These are phyloP conservation scores for Sinodicranocentrus sp. DNA, from an alignment of 2,888 invertebrate species.

Conservation along the genomic window DNA sequence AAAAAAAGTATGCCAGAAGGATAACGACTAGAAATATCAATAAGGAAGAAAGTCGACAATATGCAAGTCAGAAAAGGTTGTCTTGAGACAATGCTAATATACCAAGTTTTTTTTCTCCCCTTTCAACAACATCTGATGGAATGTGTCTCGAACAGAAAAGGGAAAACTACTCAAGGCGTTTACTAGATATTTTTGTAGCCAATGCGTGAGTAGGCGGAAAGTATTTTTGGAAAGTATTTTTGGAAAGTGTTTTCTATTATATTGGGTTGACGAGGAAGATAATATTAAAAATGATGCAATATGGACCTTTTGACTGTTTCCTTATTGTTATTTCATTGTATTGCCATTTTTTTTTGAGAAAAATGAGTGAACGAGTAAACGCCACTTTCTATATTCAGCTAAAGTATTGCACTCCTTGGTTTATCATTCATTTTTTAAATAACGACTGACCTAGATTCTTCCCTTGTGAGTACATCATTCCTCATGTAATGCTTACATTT, in stretches of 20 bases:
- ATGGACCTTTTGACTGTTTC: neutral
- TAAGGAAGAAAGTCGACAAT: conserved; percentile 11
- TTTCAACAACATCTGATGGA: conserved; percentile 34
- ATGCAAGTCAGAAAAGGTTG: neutral
- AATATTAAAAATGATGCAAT: neutral
- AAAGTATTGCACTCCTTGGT: too few species aligned
- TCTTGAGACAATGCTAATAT: conserved; percentile 38
- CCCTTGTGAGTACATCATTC: too few species aligned
- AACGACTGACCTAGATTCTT: too few species aligned
- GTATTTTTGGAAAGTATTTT: neutral
- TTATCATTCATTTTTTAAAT: too few species aligned
- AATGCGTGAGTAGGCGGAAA: neutral
- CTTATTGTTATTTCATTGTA: conserved; percentile 7
- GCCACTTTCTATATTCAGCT: too few species aligned
- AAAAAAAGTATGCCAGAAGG: conserved; percentile 20
- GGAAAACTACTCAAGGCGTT: neutral
- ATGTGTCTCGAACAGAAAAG: conserved; percentile 13
- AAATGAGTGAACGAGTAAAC: too few species aligned
- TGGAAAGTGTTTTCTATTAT: neutral
- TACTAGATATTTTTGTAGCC: too few species aligned
- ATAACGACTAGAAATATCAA: neutral
- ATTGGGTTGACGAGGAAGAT: neutral
- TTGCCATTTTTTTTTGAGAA: too few species aligned
- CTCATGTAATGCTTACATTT: too few species aligned
- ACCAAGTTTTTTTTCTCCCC: neutral